Evolutionary conservation across 1,140 invertebrate species (phyloP), one percentile per base, ranked within the genome.

Genomic region (Bombus superbus): DNA sequence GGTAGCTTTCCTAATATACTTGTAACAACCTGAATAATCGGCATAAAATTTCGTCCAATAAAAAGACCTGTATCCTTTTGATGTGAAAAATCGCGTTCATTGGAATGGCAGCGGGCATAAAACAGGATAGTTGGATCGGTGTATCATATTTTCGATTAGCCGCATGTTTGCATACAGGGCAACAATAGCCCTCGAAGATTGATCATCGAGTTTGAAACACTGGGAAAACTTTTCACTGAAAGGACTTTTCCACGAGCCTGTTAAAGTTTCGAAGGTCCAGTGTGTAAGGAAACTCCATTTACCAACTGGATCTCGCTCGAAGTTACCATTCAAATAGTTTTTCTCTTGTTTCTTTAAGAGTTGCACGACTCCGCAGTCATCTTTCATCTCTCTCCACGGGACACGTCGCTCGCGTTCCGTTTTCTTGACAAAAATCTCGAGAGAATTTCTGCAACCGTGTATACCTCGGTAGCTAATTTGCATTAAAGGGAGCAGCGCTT

Each of bases 301-400:
- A 69, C 75, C 83, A 85, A 47, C 83, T 53, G 74, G 87, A 87
- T 59, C 86, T 78, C 35, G 32, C 42, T 9, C 71, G 25, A 80
- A 80, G n/a, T 38, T 88, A 35, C 69, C 86, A 73, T 83, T 88
- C 76, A 59, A 80, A 88, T 79, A 66, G 44, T 57, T 81, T 42
- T 72, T 71, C 47, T 81, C 28, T 44, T 53, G 68, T 80, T 69
- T 69, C 42, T 81, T 64, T 32, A 59, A 62, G 35, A 42, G 42
- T 87, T 81, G 59, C 28, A 42, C 75, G 25, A 76, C 53, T 76
- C 38, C 9, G n/a, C 22, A 53, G 25, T 72, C 66, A 66, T 86
- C 76, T 11, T 9, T 57, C 47, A 42, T 80, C 28, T 18, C 28
- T 42, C 11, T 35, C 38, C 18, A 11, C 44, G 25, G 44, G 6